Evolutionary conservation across 2,113 vertebrate genomes (phyloP).

Genomic region (Drymodes brunneopygia): DNA sequence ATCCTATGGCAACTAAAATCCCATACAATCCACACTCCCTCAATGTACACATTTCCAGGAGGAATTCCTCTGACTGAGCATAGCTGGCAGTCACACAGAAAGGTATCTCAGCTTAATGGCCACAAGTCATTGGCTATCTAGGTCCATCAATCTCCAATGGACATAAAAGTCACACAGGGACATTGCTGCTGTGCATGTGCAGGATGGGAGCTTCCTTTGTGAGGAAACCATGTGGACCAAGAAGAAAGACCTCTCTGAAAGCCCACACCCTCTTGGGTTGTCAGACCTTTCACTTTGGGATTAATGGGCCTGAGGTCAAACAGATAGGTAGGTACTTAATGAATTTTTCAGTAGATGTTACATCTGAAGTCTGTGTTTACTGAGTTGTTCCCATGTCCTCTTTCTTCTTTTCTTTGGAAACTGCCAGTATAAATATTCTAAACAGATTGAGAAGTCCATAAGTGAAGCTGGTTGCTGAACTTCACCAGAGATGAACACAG

Average conservation of each 20-base stretch:
- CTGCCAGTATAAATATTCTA: not conserved
- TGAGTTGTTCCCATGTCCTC: not conserved
- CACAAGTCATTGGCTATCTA: not conserved
- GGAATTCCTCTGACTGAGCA: conserved; percentile 4
- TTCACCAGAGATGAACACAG: not conserved
- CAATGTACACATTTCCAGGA: conserved; percentile 11
- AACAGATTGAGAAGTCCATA: not conserved
- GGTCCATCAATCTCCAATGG: not conserved
- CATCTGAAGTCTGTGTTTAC: not conserved
- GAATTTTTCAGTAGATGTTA: not conserved
- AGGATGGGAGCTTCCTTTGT: not conserved
- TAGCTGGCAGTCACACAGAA: not conserved
- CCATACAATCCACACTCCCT: not conserved
- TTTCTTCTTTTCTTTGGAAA: not conserved
- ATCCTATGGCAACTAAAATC: conserved; percentile 15
- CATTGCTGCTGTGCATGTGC: not conserved
- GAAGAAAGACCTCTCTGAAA: not conserved
- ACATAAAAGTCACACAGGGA: not conserved
- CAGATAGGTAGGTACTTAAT: not conserved
- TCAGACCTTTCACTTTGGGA: not conserved
- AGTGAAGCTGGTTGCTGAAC: not conserved
- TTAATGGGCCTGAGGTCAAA: not conserved
- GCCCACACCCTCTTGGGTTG: not conserved
- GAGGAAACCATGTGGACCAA: not conserved
- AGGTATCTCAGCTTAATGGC: not conserved